phyloP scores from a whole-genome alignment of 1,140 invertebrate species.

The Saccostrea echinata region DNA sequence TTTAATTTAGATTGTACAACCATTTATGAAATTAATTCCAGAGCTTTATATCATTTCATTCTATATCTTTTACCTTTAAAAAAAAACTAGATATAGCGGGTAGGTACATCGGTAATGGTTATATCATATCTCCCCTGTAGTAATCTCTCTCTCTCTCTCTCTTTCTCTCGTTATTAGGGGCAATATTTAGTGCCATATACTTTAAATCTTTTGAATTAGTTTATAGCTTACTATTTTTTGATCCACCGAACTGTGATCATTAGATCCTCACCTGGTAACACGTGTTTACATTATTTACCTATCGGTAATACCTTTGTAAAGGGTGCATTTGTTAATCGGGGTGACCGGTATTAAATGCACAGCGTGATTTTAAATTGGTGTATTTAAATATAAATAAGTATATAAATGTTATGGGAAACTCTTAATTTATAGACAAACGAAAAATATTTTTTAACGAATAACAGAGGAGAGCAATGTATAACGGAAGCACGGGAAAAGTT shows the following conservation, averaged over 20 bases:
- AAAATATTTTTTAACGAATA: background rate
- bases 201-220: no score
- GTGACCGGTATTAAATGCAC: background rate
- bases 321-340: constrained; percentile 2
- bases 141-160: no score
- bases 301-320: background rate
- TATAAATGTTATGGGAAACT: background rate
- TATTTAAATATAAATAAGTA: background rate
- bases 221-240: no score
- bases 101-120: no score
- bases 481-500: background rate
- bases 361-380: background rate
- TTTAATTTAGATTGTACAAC: no score
- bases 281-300: background rate
- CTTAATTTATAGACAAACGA: background rate
- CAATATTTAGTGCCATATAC: no score
- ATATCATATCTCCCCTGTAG: no score
- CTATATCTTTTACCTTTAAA: no score
- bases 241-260: background rate
- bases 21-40: no score
- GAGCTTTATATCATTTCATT: no score
- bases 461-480: background rate
- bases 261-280: constrained; percentile 13
- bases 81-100: no score
- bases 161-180: no score